Conservation (phyloP, 2,113 vertebrate species). For the Pelecanoides urinatrix region DNA sequence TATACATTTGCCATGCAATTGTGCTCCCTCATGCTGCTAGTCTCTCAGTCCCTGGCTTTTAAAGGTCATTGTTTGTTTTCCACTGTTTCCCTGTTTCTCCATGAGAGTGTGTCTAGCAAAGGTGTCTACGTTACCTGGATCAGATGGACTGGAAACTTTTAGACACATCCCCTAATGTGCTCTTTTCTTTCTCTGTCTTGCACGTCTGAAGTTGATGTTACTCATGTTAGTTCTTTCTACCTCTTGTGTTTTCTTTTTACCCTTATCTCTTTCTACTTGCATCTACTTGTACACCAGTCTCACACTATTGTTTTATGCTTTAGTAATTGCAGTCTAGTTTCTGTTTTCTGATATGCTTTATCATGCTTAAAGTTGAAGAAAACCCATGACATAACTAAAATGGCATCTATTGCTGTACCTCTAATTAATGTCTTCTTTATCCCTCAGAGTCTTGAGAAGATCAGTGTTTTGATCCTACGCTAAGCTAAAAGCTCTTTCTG, state of each 20-base stretch:
- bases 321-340: background rate
- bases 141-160: background rate
- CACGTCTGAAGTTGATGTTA: background rate
- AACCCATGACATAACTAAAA: rapidly evolving
- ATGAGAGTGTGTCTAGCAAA: background rate
- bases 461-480: background rate
- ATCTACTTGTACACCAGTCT: background rate
- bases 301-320: background rate
- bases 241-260: background rate
- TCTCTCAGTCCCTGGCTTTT: background rate
- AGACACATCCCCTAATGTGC: background rate
- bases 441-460: background rate
- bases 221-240: background rate
- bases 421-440: background rate
- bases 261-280: background rate
- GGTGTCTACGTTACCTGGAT: background rate
- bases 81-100: background rate
- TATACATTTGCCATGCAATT: background rate
- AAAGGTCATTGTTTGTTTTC: background rate
- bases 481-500: background rate
- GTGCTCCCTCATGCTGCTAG: background rate
- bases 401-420: background rate
- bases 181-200: background rate
- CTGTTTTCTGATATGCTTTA: background rate
- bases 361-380: background rate